Evolutionary conservation across 2,113 vertebrate genomes (phyloP).

Genomic region (Anoura caudifer): DNA sequence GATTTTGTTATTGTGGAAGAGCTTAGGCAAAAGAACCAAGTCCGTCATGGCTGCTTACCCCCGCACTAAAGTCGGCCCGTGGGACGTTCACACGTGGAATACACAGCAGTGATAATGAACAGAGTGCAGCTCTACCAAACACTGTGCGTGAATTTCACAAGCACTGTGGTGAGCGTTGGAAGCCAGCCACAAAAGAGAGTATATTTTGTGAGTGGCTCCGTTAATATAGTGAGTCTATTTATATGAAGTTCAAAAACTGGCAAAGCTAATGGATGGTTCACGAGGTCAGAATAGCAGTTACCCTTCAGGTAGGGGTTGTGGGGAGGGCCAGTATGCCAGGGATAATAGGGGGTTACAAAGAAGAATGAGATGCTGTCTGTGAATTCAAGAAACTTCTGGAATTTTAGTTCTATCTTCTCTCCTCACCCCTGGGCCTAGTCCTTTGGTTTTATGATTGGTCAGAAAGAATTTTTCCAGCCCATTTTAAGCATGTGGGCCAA

Average conservation of each 20-base stretch:
- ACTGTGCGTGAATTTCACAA: not conserved
- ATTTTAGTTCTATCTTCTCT: not conserved
- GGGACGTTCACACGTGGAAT: accelerated
- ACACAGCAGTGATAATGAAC: accelerated
- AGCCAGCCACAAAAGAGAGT: not conserved
- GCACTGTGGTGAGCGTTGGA: accelerated
- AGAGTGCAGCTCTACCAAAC: not conserved
- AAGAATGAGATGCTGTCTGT: not conserved
- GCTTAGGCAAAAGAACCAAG: not conserved
- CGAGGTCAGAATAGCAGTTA: not conserved
- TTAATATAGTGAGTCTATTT: no score
- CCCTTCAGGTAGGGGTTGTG: not conserved
- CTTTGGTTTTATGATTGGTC: not conserved
- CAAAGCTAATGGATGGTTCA: no score
- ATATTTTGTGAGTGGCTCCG: not conserved
- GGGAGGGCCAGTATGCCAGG: not conserved
- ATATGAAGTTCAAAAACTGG: not conserved
- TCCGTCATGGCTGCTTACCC: not conserved
- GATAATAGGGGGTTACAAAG: not conserved
- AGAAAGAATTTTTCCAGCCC: not conserved
- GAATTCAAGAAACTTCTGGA: not conserved
- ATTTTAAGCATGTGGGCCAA: not conserved
- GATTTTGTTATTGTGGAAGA: not conserved
- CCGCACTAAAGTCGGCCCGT: not conserved
- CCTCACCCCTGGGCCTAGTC: no score